Conservation (phyloP, 2,113 vertebrate species). For the Hyperoodon ampullatus region DNA sequence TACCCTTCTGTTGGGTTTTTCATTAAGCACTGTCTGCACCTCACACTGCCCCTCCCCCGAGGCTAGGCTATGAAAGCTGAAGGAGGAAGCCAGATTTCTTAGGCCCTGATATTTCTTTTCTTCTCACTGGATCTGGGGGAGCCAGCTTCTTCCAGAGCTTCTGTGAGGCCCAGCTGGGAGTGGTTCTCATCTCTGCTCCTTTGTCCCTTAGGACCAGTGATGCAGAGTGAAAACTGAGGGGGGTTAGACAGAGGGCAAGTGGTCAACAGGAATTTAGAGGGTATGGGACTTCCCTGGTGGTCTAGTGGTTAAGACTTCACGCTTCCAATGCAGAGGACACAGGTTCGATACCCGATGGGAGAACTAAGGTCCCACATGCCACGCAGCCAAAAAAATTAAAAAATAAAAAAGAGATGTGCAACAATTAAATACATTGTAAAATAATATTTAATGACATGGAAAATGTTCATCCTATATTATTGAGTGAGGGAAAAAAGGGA, state of each 20-base stretch:
- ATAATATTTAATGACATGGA: not conserved
- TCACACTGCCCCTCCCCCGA: not conserved
- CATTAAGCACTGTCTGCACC: not conserved
- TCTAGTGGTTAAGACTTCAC: not conserved
- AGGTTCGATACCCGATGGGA: not conserved
- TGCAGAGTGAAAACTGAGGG: not conserved
- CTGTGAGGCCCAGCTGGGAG: not conserved
- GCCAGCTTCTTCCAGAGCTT: not conserved
- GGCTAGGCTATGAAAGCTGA: not conserved
- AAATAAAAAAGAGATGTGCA: too few relatives aligned
- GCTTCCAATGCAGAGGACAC: not conserved
- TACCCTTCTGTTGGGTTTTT: not conserved
- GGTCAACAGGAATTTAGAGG: not conserved
- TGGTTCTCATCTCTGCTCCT: not conserved
- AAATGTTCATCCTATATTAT: not conserved
- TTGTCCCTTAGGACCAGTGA: not conserved
- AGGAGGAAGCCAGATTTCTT: not conserved
- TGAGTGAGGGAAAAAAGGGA: not conserved
- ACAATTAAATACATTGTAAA: not conserved
- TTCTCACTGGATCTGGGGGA: not conserved
- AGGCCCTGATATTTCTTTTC: not conserved
- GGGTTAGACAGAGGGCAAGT: not conserved
- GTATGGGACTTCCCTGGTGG: not conserved
- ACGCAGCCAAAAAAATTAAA: not conserved
- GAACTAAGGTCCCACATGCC: not conserved